These are phyloP conservation scores for Arctopsyche grandis DNA, from an alignment of 1,140 invertebrate species.

Conservation along the genomic window DNA sequence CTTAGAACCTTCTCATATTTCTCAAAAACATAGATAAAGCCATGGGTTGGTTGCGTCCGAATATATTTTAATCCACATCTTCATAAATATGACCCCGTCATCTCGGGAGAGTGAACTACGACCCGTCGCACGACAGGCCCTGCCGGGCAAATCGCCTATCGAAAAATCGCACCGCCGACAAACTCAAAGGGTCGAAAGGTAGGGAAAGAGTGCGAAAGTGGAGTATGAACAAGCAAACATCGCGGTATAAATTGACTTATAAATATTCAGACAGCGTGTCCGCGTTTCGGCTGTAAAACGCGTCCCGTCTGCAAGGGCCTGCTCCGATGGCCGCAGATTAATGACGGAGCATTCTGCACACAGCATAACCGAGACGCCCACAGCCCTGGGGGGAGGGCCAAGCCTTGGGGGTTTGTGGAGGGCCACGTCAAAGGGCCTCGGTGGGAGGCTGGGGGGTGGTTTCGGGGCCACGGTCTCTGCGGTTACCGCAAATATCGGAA, in stretches of 20 bases:
- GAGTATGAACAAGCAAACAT: neutral
- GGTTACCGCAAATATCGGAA: conserved; percentile 28
- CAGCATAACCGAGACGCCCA: neutral
- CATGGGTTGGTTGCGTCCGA: too few relatives aligned
- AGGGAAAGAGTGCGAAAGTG: neutral
- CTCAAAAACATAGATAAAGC: too few relatives aligned
- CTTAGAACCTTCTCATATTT: too few relatives aligned
- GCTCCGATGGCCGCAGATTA: conserved; percentile 23
- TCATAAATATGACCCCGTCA: too few relatives aligned
- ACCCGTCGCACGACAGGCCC: too few relatives aligned
- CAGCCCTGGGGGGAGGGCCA: neutral
- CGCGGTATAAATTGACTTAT: conserved; percentile 16
- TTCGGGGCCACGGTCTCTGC: neutral
- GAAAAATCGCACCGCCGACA: too few relatives aligned
- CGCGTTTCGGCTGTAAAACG: conserved; percentile 26
- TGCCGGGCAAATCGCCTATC: too few relatives aligned
- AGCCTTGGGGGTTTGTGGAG: neutral
- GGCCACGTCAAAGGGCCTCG: neutral
- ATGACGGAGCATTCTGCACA: conserved; percentile 26
- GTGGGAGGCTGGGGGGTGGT: neutral
- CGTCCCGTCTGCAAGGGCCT: neutral
- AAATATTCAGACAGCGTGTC: conserved; percentile 25
- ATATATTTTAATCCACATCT: too few relatives aligned
- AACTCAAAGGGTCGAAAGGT: too few relatives aligned
- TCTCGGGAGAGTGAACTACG: too few relatives aligned